Conservation (phyloP, 2,888 invertebrate genomes). For the Cynaeus angustus region DNA sequence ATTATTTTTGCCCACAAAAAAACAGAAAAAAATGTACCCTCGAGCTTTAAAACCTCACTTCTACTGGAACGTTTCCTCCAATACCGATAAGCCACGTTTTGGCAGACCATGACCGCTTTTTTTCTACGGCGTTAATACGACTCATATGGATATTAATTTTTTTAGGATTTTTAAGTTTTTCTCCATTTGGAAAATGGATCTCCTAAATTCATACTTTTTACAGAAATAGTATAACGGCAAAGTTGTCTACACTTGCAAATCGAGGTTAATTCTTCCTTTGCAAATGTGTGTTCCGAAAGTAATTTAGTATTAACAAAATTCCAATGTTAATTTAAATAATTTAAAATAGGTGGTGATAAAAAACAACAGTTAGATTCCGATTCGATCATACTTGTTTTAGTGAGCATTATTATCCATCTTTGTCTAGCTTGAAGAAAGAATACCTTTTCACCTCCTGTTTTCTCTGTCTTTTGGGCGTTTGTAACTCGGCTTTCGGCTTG, state of each 20-base stretch:
- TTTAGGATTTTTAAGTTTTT: too few relatives aligned
- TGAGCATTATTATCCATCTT: background rate
- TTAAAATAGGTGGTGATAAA: background rate
- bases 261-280: background rate
- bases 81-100: too few relatives aligned
- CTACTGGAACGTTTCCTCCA: too few relatives aligned
- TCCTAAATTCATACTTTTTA: too few relatives aligned
- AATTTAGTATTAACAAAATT: background rate
- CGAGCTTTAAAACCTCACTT: too few relatives aligned
- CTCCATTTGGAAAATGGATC: too few relatives aligned
- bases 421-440: constrained; percentile 2
- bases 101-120: too few relatives aligned
- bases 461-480: constrained; percentile 25
- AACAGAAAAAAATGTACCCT: too few relatives aligned
- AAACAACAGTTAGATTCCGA: constrained; percentile 32
- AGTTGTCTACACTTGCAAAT: background rate
- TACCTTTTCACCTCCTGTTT: background rate
- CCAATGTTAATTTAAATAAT: background rate
- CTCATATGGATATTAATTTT: too few relatives aligned
- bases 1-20: too few relatives aligned
- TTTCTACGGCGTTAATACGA: too few relatives aligned
- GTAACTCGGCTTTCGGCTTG: constrained; percentile 30
- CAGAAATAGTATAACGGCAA: too few relatives aligned
- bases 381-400: constrained; percentile 34
- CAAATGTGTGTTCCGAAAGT: background rate